These are phyloP conservation scores for Calameuta filiformis DNA, from an alignment of 2,888 invertebrate species.

Conservation along the genomic window DNA sequence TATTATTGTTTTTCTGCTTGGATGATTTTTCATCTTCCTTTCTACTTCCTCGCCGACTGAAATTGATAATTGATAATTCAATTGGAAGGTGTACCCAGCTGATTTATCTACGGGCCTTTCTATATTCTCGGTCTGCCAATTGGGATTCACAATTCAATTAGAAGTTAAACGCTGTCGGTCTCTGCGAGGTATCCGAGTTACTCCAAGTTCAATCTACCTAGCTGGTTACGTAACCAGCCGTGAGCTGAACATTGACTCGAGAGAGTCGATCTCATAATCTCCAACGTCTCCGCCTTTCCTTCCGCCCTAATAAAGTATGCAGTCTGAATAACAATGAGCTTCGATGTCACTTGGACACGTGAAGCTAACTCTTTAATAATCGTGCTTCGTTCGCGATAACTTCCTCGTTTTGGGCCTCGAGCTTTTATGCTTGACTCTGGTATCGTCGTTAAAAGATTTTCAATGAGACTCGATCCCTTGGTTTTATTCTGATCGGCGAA, in stretches of 20 bases:
- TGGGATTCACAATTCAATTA: slow-evolving; percentile 58
- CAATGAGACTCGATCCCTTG: neutral
- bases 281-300: slow-evolving; percentile 37
- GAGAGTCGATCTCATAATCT: slow-evolving; percentile 52
- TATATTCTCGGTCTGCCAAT: slow-evolving; percentile 39
- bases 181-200: slow-evolving; percentile 48
- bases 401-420: neutral
- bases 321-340: slow-evolving; percentile 55
- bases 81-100: slow-evolving; percentile 49
- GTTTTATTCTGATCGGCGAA: neutral
- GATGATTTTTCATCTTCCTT: slow-evolving; percentile 33
- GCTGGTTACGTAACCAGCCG: neutral
- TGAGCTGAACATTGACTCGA: slow-evolving; percentile 20
- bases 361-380: slow-evolving; percentile 48
- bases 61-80: slow-evolving; percentile 46
- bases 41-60: slow-evolving; percentile 25
- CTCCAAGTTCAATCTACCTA: slow-evolving; percentile 29
- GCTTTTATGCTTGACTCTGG: slow-evolving; percentile 8
- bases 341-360: slow-evolving; percentile 40
- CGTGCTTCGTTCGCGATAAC: slow-evolving; percentile 38
- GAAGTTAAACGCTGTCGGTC: slow-evolving; percentile 55
- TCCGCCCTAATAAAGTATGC: slow-evolving; percentile 55
- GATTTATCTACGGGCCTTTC: slow-evolving; percentile 51
- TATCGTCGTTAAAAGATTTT: slow-evolving; percentile 12
- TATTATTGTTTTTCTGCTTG: slow-evolving; percentile 30